Conservation (phyloP, 2,888 invertebrate genomes). For the Odontothrips loti region DNA sequence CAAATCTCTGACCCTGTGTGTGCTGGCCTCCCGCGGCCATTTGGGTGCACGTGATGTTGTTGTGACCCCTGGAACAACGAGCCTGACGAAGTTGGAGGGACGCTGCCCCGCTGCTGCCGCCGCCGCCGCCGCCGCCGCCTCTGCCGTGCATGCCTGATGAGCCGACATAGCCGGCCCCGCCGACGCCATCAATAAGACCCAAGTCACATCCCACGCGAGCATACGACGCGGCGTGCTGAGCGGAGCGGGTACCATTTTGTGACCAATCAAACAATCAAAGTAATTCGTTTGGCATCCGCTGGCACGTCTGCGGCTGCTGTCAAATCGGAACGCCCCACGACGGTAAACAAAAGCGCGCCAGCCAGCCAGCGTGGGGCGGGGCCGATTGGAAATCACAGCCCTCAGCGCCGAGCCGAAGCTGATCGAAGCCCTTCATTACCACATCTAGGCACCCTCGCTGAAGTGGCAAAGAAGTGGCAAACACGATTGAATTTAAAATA, state of each 20-base stretch:
- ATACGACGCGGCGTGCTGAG: background rate
- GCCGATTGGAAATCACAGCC: background rate
- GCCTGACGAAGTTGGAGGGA: too few species aligned
- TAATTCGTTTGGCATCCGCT: background rate
- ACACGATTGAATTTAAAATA: too few species aligned
- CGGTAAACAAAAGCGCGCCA: background rate
- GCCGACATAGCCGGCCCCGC: too few species aligned
- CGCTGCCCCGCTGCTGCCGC: too few species aligned
- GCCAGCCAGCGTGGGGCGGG: background rate
- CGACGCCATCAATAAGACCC: too few species aligned
- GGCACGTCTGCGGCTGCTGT: background rate
- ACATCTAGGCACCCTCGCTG: background rate
- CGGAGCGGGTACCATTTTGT: background rate
- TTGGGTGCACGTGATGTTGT: too few species aligned
- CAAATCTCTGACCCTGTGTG: too few species aligned
- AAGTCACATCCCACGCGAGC: too few species aligned
- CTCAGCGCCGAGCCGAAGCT: background rate
- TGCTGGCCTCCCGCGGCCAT: too few species aligned
- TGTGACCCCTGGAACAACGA: too few species aligned
- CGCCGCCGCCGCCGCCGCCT: too few species aligned
- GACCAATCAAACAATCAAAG: slow-evolving; percentile 11
- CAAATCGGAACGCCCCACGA: background rate
- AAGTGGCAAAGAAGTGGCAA: background rate
- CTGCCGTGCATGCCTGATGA: too few species aligned
- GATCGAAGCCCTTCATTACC: background rate